Percentiles rank a stretch among this genome's conserved stretches.
Evolutionary conservation across 2,888 invertebrate genomes (phyloP).

Genomic region (Macrosoma leucophasiata): DNA sequence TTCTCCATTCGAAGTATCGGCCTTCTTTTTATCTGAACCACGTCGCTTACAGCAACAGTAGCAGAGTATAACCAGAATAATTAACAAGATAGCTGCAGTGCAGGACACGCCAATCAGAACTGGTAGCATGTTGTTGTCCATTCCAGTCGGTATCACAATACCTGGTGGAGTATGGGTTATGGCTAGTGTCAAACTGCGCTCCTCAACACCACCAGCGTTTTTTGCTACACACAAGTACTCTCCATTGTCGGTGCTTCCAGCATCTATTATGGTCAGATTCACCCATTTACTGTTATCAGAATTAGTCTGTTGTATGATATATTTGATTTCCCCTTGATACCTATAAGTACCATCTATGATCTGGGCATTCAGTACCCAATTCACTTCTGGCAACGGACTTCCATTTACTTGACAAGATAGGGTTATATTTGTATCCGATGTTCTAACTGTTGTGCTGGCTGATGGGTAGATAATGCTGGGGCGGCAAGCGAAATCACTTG

Average conservation of each 20-base stretch:
- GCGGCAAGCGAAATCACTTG: constrained; percentile 87
- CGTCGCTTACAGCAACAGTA: constrained; percentile 75
- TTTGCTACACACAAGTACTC: constrained; percentile 87
- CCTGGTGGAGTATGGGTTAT: constrained; percentile 60
- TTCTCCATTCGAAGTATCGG: constrained; percentile 77
- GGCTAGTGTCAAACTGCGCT: constrained; percentile 82
- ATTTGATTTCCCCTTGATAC: constrained; percentile 69
- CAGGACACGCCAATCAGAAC: constrained; percentile 70
- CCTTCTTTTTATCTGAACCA: constrained; percentile 76
- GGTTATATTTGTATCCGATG: constrained; percentile 80
- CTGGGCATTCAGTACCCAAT: constrained; percentile 82
- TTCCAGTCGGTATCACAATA: constrained; percentile 61
- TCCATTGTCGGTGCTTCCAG: constrained; percentile 79
- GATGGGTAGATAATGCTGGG: constrained; percentile 83
- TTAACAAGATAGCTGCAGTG: constrained; percentile 66
- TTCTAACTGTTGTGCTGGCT: constrained; percentile 74
- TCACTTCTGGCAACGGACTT: constrained; percentile 84
- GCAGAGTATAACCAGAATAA: constrained; percentile 67
- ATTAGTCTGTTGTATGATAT: constrained; percentile 48
- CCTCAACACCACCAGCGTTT: constrained; percentile 87
- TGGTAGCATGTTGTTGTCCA: constrained; percentile 73
- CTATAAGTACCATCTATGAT: constrained; percentile 72
- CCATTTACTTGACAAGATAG: constrained; percentile 85
- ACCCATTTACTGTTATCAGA: constrained; percentile 74
- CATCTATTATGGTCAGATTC: constrained; percentile 81